Evolutionary conservation across 2,888 invertebrate genomes (phyloP).

Genomic region (Drosophila setosimentum): DNA sequence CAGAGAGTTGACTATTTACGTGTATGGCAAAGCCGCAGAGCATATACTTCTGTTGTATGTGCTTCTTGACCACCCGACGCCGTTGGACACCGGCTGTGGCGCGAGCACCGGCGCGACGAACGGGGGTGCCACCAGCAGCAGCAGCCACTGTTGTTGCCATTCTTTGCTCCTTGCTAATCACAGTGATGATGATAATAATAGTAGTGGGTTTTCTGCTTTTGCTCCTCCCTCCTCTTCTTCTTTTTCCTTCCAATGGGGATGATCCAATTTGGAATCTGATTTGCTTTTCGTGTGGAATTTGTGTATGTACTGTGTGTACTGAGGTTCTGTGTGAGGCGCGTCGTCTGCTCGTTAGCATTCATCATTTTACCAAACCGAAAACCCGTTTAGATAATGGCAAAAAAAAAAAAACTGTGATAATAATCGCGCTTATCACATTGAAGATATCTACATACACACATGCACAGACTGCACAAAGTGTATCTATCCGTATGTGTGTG

Average conservation of each 20-base stretch:
- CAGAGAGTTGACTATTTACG: conserved; percentile 69
- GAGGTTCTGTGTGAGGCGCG: conserved; percentile 53
- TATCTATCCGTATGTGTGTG: conserved; percentile 5
- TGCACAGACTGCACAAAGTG: conserved; percentile 39
- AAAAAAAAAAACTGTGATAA: conserved; percentile 71
- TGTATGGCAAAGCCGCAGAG: conserved; percentile 85
- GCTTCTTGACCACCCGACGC: conserved; percentile 84
- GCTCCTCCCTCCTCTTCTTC: not conserved
- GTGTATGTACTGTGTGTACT: conserved; percentile 31
- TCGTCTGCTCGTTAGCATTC: conserved; percentile 69
- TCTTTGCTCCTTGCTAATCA: conserved; percentile 6
- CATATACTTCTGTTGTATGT: conserved; percentile 85
- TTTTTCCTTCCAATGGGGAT: conserved; percentile 17
- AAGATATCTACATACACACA: conserved; percentile 63
- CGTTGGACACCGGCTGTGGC: conserved; percentile 83
- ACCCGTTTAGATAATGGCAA: conserved; percentile 74
- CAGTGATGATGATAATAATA: not conserved
- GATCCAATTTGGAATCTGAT: conserved; percentile 39
- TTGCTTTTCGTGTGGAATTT: conserved; percentile 47
- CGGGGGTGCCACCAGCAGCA: conserved; percentile 30
- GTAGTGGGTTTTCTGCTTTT: not conserved
- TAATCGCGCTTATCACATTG: conserved; percentile 75
- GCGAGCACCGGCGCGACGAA: conserved; percentile 77
- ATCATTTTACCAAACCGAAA: conserved; percentile 73
- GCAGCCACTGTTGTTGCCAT: conserved; percentile 32